These are phyloP conservation scores for Calameuta pallipes DNA, from an alignment of 2,888 invertebrate genomes.

Conservation along the genomic window DNA sequence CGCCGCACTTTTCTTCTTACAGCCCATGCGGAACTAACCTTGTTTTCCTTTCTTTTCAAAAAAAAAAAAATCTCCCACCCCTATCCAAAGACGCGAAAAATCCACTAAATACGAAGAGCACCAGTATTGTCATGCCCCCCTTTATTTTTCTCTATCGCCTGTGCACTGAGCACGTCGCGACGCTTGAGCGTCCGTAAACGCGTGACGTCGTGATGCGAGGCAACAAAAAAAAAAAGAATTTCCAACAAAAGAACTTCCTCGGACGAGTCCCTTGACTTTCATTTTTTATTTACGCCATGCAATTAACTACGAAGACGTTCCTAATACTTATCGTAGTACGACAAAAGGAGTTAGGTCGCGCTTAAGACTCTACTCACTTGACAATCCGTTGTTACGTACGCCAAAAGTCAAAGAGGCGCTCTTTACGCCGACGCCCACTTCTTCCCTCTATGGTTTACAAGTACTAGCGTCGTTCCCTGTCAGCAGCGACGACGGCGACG, in stretches of 20 bases:
- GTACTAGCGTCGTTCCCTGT: not conserved
- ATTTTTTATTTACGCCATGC: slow-evolving; percentile 13
- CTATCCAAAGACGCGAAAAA: not conserved
- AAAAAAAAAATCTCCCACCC: not conserved
- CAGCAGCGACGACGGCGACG: not conserved
- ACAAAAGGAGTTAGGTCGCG: not conserved
- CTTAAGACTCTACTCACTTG: not conserved
- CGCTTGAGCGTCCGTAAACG: not conserved
- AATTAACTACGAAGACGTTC: slow-evolving; percentile 5
- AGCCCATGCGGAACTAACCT: not conserved
- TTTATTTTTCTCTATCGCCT: not conserved
- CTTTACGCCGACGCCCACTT: not conserved
- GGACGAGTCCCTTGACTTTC: not conserved
- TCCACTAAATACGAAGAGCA: not conserved
- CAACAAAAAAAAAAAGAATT: not conserved
- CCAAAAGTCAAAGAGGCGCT: not conserved
- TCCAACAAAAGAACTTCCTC: not conserved
- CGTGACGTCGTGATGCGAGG: not conserved
- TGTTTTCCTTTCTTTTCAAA: slow-evolving; percentile 2
- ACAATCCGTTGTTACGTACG: not conserved
- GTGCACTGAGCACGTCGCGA: not conserved
- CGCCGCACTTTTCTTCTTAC: slow-evolving; percentile 9
- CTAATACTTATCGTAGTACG: not conserved
- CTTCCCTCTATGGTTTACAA: not conserved
- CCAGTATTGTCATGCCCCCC: slow-evolving; percentile 13